phyloP scores from a whole-genome alignment of 1,140 invertebrate species.

The Tetramorium simillimum region DNA sequence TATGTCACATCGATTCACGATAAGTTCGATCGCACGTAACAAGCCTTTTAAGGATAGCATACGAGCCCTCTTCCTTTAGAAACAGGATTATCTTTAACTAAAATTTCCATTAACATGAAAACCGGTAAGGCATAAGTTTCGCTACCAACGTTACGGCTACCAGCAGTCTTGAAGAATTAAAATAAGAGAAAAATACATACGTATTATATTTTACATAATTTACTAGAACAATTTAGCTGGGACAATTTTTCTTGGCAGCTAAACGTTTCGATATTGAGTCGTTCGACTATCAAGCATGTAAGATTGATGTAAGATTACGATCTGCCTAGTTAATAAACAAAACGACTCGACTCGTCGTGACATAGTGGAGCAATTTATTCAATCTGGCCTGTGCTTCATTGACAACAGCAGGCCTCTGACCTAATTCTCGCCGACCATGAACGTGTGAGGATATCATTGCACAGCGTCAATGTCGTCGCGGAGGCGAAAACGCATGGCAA shows the following conservation, averaged over 20 bases:
- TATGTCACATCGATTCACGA: conserved; percentile 29
- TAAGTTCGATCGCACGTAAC: conserved; percentile 43
- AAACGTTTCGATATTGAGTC: not conserved
- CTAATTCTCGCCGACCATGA: conserved; percentile 70
- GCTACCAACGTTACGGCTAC: not conserved
- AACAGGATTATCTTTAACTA: conserved; percentile 23
- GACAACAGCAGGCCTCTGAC: conserved; percentile 65
- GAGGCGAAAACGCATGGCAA: conserved; percentile 33
- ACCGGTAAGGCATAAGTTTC: conserved; percentile 28
- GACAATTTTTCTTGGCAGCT: not conserved
- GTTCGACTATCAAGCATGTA: conserved; percentile 2
- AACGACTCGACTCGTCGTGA: conserved; percentile 37
- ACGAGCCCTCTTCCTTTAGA: conserved; percentile 47
- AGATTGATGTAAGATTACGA: conserved; percentile 41
- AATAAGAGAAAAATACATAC: not conserved
- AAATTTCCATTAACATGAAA: conserved; percentile 46
- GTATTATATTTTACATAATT: not conserved
- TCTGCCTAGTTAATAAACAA: conserved; percentile 36
- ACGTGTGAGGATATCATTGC: conserved; percentile 63
- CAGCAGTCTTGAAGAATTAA: not conserved
- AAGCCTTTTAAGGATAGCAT: conserved; percentile 37
- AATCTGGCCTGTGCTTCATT: conserved; percentile 54
- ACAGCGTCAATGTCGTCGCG: conserved; percentile 47
- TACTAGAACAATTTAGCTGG: not conserved
- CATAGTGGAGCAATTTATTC: conserved; percentile 54